Evolutionary conservation across 2,113 vertebrate species (phyloP).

Genomic region (Egretta garzetta): DNA sequence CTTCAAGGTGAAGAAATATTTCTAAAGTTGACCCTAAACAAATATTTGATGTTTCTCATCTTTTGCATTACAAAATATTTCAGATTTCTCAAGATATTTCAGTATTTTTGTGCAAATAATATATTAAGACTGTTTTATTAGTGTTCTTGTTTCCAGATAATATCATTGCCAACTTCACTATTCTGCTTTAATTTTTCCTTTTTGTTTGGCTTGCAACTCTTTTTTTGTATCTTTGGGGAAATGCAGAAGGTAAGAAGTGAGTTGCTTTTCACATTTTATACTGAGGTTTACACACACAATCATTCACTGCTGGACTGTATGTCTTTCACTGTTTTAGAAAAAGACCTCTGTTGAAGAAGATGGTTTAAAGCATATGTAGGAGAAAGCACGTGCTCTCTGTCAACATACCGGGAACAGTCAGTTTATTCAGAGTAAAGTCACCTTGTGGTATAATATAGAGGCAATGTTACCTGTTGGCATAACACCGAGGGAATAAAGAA

Average conservation of each 20-base stretch:
- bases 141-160: neutral
- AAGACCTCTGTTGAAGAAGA: neutral
- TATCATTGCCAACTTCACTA: neutral
- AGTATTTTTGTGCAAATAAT: neutral
- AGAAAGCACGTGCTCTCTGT: neutral
- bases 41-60: neutral
- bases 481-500: neutral
- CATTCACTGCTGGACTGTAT: neutral
- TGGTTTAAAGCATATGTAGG: neutral
- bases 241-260: constrained; percentile 47
- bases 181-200: neutral
- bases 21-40: neutral
- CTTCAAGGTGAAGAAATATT: neutral
- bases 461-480: neutral
- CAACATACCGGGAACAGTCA: neutral
- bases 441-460: neutral
- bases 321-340: neutral
- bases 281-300: neutral
- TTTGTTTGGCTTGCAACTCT: constrained; percentile 1
- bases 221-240: constrained; percentile 34
- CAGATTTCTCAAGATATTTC: neutral
- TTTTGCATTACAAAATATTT: neutral
- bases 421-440: neutral
- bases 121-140: neutral
- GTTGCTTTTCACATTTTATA: neutral